Conservation (phyloP, 2,888 invertebrate genomes). For the Congeria kusceri region DNA sequence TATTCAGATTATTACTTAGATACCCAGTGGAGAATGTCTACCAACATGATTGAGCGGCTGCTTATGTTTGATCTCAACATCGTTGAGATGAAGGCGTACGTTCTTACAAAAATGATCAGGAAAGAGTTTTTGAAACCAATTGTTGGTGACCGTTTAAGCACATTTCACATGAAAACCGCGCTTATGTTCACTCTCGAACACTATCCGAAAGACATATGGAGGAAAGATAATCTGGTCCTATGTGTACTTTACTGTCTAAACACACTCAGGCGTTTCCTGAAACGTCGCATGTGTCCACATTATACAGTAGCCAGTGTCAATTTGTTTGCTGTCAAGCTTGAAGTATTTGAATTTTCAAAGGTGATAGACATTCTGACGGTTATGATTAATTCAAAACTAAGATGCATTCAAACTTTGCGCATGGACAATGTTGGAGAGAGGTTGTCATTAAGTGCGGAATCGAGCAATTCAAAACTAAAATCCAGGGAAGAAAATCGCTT, state of each 20-base stretch:
- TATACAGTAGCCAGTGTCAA: not conserved
- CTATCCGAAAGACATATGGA: not conserved
- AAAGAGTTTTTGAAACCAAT: not conserved
- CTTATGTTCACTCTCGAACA: not conserved
- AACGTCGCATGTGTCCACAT: not conserved
- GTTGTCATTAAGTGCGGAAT: not conserved
- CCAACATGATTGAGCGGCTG: not conserved
- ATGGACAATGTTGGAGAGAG: not conserved
- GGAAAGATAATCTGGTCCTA: not conserved
- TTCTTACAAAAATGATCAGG: not conserved
- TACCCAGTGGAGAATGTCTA: too few species aligned
- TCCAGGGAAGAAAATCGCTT: not conserved
- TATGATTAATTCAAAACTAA: not conserved
- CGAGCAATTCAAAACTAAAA: not conserved
- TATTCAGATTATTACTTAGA: too few species aligned
- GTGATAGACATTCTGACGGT: not conserved
- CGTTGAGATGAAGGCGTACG: not conserved
- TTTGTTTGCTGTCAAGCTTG: not conserved
- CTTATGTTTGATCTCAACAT: conserved; percentile 1
- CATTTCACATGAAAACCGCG: not conserved
- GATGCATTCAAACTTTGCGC: not conserved
- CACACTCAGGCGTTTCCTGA: not conserved
- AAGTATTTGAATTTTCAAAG: not conserved
- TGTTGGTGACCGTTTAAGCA: not conserved
- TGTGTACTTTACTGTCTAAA: not conserved